Base-by-base conservation (phyloP, 2,888 invertebrate genomes). In the Torymus auratus region DNA sequence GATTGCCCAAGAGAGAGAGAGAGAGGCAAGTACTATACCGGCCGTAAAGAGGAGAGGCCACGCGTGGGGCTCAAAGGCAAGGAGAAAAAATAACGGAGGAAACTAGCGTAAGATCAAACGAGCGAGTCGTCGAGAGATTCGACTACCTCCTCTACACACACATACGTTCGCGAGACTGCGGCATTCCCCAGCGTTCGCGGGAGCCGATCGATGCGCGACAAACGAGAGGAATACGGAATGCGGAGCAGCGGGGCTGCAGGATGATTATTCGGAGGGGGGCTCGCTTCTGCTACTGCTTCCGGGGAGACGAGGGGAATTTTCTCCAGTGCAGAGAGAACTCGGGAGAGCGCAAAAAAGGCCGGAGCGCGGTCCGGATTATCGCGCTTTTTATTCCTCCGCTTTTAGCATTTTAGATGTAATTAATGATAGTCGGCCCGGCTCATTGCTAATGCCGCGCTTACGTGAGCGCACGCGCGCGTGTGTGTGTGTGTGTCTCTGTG, bases 181-280 rank as follows among this genome's bases (percentile, higher is more conserved):
- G 86, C 87, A 87, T 88, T 88, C 86, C 86, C 86, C 85, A 86
- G 85, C 85, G 14, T 11, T 20, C 20, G 15, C n/a, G 83, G 15
- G 61, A 84, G 84, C 86, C 88, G 88, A 89, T 89, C 89, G 88
- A 88, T 86, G 86, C 84, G 86, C 86, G 87, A 88, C 87, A 88
- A 89, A 87, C 87, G 88, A 86, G 86, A 86, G 86, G 89, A 89
- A 88, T 89, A 89, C 88, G 87, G 86, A 89, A 82, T 82, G 75
- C 61, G 80, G 69, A 58, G 62, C 60, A 41, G 70, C 28, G 74
- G n/a, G n/a, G 15, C 50, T 23, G 23, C 56, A 14, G 28, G 65
- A 67, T 75, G 70, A 75, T 75, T 75, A 80, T 80, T 75, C 72
- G 78, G 68, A n/a, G 15, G 3, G 28, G 41, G 78, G 41, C 7